Evolutionary conservation across 2,113 vertebrate genomes (phyloP).

Genomic region (Callospermophilus lateralis): DNA sequence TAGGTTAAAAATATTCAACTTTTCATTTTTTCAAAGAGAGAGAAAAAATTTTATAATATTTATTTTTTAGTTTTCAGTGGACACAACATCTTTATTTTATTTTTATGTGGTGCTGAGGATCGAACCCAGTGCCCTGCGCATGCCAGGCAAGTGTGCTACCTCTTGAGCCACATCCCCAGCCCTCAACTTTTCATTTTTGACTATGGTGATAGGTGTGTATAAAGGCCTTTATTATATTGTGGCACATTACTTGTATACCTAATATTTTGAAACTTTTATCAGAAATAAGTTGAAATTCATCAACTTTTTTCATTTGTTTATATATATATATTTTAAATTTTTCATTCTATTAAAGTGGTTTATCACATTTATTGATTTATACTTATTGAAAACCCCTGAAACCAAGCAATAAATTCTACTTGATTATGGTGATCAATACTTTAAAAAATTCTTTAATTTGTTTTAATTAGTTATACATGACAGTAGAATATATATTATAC

Average conservation of each 20-base stretch:
- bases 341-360: not conserved
- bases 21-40: too few relatives aligned
- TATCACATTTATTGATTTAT: not conserved
- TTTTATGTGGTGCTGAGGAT: too few relatives aligned
- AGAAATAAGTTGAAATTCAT: not conserved
- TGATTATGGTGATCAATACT: not conserved
- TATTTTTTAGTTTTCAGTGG: too few relatives aligned
- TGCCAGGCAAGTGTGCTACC: too few relatives aligned
- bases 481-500: too few relatives aligned
- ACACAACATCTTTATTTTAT: too few relatives aligned
- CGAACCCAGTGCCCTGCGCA: too few relatives aligned
- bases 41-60: too few relatives aligned
- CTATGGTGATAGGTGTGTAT: not conserved
- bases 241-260: not conserved
- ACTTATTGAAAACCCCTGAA: not conserved
- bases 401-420: not conserved
- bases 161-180: too few relatives aligned
- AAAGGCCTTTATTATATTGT: not conserved
- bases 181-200: not conserved
- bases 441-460: too few relatives aligned
- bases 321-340: not conserved
- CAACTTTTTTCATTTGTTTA: not conserved
- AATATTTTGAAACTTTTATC: not conserved
- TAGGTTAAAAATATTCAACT: not conserved
- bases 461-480: too few relatives aligned